Conservation (phyloP, 2,797 vertebrate species). For the Petrocephalus schoutedeni region DNA sequence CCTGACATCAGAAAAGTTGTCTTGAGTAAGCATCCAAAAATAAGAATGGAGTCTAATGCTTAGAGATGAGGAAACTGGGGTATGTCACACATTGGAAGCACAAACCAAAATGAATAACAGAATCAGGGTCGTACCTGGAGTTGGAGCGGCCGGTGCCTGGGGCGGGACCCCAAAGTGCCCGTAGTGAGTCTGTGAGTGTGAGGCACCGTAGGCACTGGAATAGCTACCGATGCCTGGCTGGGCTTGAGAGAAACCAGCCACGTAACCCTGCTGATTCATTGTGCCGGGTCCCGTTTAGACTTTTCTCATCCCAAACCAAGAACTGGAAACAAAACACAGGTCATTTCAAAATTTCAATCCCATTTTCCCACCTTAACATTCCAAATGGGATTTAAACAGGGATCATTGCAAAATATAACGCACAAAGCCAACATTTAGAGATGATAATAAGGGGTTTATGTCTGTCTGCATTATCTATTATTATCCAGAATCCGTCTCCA, state of each 20-base stretch:
- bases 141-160: slow-evolving; percentile 38
- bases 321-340: background rate
- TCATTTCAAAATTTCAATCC: background rate
- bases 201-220: slow-evolving; percentile 66
- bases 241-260: slow-evolving; percentile 82
- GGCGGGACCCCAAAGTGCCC: slow-evolving; percentile 73
- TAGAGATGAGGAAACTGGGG: background rate
- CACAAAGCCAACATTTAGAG: background rate
- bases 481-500: background rate
- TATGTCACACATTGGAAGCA: background rate
- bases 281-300: slow-evolving; percentile 19
- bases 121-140: background rate
- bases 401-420: background rate
- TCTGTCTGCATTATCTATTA: background rate
- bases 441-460: background rate
- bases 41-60: background rate
- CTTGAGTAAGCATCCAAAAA: slow-evolving; percentile 10
- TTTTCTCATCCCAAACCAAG: slow-evolving; percentile 62
- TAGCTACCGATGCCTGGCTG: slow-evolving; percentile 81
- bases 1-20: background rate
- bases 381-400: background rate
- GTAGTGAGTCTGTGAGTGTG: slow-evolving; percentile 67
- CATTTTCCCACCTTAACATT: background rate
- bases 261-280: slow-evolving; percentile 96
- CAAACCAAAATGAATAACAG: background rate